Conservation (phyloP, 2,113 vertebrate genomes). For the Chinchilla lanigera region DNA sequence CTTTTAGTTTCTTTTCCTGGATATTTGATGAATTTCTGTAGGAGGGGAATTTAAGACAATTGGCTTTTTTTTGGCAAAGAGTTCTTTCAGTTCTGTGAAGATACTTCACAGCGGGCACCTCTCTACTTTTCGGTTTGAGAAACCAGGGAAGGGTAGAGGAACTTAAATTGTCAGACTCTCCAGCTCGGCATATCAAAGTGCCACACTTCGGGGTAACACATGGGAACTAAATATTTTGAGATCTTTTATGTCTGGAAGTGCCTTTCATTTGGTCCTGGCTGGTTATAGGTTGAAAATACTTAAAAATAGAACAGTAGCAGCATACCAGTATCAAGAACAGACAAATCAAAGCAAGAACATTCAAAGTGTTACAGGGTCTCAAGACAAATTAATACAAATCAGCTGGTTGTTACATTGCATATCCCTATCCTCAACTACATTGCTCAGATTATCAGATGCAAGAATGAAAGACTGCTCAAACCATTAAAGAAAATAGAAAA, state of each 20-base stretch:
- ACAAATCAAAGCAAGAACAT: no score
- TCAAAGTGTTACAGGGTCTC: no score
- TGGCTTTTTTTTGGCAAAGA: neutral
- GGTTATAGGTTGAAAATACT: neutral
- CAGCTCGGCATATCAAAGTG: no score
- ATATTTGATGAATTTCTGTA: neutral
- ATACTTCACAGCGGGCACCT: neutral
- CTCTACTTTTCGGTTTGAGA: neutral
- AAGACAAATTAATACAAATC: no score
- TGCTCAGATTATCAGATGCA: no score
- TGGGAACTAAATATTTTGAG: neutral
- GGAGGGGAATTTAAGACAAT: neutral
- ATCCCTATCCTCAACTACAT: no score
- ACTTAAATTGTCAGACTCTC: neutral
- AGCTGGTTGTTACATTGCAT: no score
- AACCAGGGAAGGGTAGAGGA: neutral
- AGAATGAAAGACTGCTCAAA: no score
- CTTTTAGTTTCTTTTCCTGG: no score
- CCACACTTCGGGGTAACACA: neutral
- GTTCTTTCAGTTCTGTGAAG: neutral
- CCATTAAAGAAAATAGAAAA: no score
- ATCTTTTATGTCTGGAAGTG: neutral
- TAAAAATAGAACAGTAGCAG: no score
- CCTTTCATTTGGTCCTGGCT: slow-evolving; percentile 2
- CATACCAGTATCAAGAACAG: no score